Evolutionary conservation across 2,888 invertebrate genomes (phyloP).

Genomic region (Marronus borbonicus): DNA sequence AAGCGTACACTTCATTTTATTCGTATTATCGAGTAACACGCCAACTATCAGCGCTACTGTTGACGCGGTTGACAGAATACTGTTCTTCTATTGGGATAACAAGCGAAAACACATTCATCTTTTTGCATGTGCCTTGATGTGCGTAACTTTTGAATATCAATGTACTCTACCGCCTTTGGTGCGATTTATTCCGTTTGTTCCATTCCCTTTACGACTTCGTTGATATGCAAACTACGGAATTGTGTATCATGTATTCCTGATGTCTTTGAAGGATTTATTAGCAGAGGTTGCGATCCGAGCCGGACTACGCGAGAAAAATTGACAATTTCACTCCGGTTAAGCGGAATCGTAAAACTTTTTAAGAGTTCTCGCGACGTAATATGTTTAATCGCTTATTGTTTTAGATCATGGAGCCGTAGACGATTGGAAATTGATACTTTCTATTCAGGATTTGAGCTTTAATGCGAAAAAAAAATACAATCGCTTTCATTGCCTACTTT

Average conservation of each 20-base stretch:
- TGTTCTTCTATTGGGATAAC: too few relatives aligned
- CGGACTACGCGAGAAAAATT: constrained; percentile 31
- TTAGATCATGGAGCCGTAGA: background rate
- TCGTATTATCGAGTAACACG: too few relatives aligned
- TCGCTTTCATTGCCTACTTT: background rate
- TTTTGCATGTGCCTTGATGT: too few relatives aligned
- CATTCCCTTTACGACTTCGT: background rate
- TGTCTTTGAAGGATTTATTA: constrained; percentile 33
- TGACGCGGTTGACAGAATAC: too few relatives aligned
- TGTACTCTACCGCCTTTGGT: background rate
- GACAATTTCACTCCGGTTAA: constrained; percentile 17
- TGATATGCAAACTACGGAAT: constrained; percentile 38
- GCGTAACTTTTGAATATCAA: too few relatives aligned
- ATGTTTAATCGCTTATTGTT: constrained; percentile 33
- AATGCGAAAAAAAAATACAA: background rate
- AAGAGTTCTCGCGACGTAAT: background rate
- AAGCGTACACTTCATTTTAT: too few relatives aligned
- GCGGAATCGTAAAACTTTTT: constrained; percentile 21
- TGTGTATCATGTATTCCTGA: constrained; percentile 39
- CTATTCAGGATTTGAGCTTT: constrained; percentile 17
- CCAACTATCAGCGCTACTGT: too few relatives aligned
- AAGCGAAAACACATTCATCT: too few relatives aligned
- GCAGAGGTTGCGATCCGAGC: background rate
- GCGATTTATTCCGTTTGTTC: background rate
- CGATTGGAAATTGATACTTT: constrained; percentile 5